Evolutionary conservation across 2,113 vertebrate species (phyloP).

Genomic region (Mastomys coucha): DNA sequence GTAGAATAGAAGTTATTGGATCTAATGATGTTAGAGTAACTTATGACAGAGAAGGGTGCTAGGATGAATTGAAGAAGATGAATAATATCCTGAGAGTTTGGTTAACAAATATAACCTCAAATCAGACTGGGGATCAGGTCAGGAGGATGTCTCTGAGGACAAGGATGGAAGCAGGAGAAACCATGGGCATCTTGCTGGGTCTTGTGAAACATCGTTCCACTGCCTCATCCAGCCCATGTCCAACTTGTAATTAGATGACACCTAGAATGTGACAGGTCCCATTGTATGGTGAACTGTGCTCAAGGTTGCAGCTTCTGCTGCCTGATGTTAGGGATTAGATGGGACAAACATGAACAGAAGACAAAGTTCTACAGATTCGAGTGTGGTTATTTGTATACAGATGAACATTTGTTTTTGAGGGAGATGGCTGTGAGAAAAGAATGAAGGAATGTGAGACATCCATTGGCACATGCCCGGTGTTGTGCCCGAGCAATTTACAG

Average conservation of each 20-base stretch:
- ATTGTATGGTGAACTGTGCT: background rate
- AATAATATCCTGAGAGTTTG: background rate
- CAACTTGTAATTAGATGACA: background rate
- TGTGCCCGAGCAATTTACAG: background rate
- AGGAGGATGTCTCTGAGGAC: background rate
- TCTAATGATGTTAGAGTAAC: background rate
- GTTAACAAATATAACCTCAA: background rate
- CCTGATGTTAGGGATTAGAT: background rate
- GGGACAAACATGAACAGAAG: background rate
- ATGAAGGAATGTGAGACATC: background rate
- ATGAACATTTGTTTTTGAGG: slow-evolving; percentile 12
- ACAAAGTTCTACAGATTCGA: background rate
- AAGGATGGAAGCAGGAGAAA: background rate
- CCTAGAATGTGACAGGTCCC: background rate
- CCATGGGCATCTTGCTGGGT: background rate
- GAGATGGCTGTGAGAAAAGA: background rate
- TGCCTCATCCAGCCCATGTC: background rate
- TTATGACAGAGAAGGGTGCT: background rate
- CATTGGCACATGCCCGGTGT: background rate
- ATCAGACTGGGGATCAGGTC: background rate
- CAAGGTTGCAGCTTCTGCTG: background rate
- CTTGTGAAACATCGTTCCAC: background rate
- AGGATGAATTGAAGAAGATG: background rate
- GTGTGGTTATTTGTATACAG: background rate
- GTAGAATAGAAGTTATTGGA: background rate